phyloP scores from a whole-genome alignment of 2,888 invertebrate species.

The Drosophila testacea region DNA sequence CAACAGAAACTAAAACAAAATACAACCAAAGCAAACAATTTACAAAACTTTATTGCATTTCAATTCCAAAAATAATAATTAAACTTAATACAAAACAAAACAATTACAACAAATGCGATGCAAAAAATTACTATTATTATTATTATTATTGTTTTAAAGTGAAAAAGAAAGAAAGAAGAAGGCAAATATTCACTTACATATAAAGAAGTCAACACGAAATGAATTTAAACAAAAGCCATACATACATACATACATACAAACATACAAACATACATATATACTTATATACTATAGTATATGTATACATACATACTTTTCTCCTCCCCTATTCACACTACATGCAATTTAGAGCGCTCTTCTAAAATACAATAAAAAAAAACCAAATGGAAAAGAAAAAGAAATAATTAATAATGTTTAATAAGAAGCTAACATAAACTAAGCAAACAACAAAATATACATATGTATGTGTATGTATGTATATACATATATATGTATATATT shows the following conservation, averaged over 20 bases:
- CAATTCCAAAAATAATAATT: conserved; percentile 38
- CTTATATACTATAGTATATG: background rate
- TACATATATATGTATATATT: conserved; percentile 24
- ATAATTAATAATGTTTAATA: conserved; percentile 52
- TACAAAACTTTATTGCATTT: conserved; percentile 56
- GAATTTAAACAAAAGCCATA: conserved; percentile 32
- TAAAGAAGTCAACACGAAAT: conserved; percentile 9
- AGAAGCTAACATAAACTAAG: conserved; percentile 65
- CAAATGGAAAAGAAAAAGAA: conserved; percentile 30
- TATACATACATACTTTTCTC: conserved; percentile 39
- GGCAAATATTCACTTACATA: background rate
- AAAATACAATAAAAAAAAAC: conserved; percentile 18
- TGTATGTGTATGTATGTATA: conserved; percentile 18
- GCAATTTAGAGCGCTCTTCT: conserved; percentile 67
- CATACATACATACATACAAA: conserved; percentile 20
- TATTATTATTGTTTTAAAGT: conserved; percentile 11
- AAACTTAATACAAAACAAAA: conserved; percentile 26
- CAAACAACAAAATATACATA: conserved; percentile 46
- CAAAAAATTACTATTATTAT: conserved; percentile 44
- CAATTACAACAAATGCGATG: conserved; percentile 33
- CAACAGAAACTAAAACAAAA: conserved; percentile 16
- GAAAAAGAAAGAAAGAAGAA: background rate
- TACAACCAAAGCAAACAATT: conserved; percentile 45
- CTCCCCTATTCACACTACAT: conserved; percentile 20
- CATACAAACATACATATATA: conserved; percentile 21